Base-by-base conservation (phyloP, 92 coral and sea anemone species). In the Parazoanthus swiftii region DNA sequence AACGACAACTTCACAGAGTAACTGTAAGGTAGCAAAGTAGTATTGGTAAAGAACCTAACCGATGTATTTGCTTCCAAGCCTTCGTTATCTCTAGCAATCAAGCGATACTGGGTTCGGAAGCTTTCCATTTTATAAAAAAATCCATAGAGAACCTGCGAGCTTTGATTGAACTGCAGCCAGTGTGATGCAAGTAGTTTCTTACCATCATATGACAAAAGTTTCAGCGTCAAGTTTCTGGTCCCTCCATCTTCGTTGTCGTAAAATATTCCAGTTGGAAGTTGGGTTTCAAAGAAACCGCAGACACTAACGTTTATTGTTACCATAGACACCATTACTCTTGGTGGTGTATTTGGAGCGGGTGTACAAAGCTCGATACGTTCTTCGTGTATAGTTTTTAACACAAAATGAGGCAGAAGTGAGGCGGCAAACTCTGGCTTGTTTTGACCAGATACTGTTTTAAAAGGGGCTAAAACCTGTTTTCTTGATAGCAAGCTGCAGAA, bases 221-320 rank as follows among this genome's bases (percentile, higher is more conserved):
- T 85, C 74, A 96, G 74, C n/a, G 79, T 86, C 76, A 96, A 89
- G 35, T 93, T 90, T 1, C 92, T 68, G 5, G 98, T 92, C 88
- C 89, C 89, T 10, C 94, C 95, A 65, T 96, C 98, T 78, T 92
- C 93, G 33, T 80, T 56, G 82, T 96, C 98, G 35, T 81, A 50
- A 89, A 95, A 96, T 0, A 93, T 89, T 16, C 89, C 85, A 0
- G 71, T 26, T 39, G 98, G 93, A 8, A 95, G 83, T 37, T 38
- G 42, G 29, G 39, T 77, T 77, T 85, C 74, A 25, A 84, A 85
- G 11, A 68, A 35, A 13, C 75, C 89, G 70, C 91, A 89, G 15
- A 66, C 51, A 65, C 83, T 73, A 38, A 77, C 43, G 50, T 85
- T 78, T 44, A 84, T 66, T 21, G 70, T 74, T 20, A 87, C 50